Conservation (phyloP, 92 coral and sea anemone genomes). For the Nematostella vectensis region DNA sequence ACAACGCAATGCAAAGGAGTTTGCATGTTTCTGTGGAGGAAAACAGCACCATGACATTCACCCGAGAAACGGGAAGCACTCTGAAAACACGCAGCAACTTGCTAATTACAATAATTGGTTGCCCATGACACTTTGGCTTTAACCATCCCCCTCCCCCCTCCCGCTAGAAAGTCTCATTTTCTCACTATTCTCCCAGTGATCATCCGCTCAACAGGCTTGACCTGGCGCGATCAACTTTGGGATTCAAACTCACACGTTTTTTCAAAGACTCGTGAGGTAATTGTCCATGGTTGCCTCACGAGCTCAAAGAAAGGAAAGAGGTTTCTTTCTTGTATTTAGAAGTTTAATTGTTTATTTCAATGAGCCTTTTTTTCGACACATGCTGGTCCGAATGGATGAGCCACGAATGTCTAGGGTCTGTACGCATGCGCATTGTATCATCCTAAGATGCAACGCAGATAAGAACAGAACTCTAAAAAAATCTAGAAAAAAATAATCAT, state of each 20-base stretch:
- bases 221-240: too few relatives aligned
- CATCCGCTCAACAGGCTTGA: too few relatives aligned
- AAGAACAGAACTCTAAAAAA: not conserved
- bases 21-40: conserved; percentile 23
- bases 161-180: too few relatives aligned
- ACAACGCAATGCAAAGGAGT: not conserved
- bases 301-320: conserved; percentile 5
- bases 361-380: not conserved
- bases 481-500: too few relatives aligned
- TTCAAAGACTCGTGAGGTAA: conserved; percentile 34
- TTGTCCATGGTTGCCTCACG: conserved; percentile 16
- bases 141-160: too few relatives aligned
- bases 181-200: too few relatives aligned
- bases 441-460: not conserved
- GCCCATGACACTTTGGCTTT: too few relatives aligned
- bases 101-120: conserved; percentile 14
- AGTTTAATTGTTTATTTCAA: not conserved
- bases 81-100: conserved; percentile 22
- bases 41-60: conserved; percentile 63
- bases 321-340: conserved; percentile 1
- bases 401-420: not conserved
- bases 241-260: conserved; percentile 11
- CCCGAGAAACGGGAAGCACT: conserved; percentile 45
- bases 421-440: conserved; percentile 6
- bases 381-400: not conserved